These are phyloP conservation scores for cattle (Bos taurus) DNA, from an alignment of 2,113 vertebrate genomes.

Conservation along the genomic window ARS-UCD2.0 NC_037343.1:70663501-70664000, in stretches of 20 bases:
- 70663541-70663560: neutral
- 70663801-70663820: neutral
- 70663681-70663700: accelerated
- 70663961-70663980: neutral
- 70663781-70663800: neutral
- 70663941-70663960: neutral
- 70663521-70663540: neutral
- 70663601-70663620: neutral
- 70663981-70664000: accelerated
- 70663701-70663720: neutral
- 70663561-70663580: neutral
- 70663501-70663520: no score
- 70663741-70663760: neutral
- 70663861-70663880: neutral
- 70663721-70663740: accelerated
- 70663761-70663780: no score
- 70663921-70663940: neutral
- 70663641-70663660: neutral
- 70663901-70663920: no score
- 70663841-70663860: neutral
- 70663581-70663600: neutral
- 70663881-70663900: neutral
- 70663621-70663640: neutral
- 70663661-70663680: neutral
- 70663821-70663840: no score